Percentiles rank a stretch among this genome's conserved stretches.
These are phyloP conservation scores for Pluvialis apricaria DNA, from an alignment of 2,113 vertebrate genomes.

Conservation along the genomic window DNA sequence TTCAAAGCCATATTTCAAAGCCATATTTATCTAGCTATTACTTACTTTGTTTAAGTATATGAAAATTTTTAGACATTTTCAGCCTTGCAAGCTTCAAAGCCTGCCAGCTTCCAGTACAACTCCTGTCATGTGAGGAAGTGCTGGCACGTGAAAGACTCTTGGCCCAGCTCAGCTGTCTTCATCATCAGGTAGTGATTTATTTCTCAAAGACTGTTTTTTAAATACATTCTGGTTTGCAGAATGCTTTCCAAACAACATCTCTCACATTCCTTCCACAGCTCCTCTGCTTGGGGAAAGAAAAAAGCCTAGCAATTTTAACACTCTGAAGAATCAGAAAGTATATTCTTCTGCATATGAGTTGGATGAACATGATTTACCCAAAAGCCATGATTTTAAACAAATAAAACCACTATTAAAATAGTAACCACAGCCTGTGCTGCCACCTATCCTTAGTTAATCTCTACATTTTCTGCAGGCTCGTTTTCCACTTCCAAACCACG, in stretches of 20 bases:
- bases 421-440: slow-evolving; percentile 45
- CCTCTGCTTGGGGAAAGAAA: background rate
- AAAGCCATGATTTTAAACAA: background rate
- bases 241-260: slow-evolving; percentile 26
- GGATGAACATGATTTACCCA: background rate
- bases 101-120: slow-evolving; percentile 1
- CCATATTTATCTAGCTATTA: background rate
- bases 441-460: slow-evolving; percentile 38
- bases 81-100: background rate
- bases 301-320: background rate
- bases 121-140: background rate
- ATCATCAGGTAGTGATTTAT: slow-evolving; percentile 54
- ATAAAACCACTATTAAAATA: slow-evolving; percentile 9
- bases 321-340: background rate
- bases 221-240: slow-evolving; percentile 42
- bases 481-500: background rate
- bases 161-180: slow-evolving; percentile 31
- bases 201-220: slow-evolving; percentile 39
- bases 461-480: background rate
- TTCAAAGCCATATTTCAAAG: background rate
- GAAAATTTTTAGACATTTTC: background rate
- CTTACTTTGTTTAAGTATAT: background rate
- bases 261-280: slow-evolving; percentile 26
- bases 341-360: background rate
- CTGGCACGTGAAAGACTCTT: background rate